Conservation (phyloP, 2,888 invertebrate genomes). For the Toxonevra muliebris region DNA sequence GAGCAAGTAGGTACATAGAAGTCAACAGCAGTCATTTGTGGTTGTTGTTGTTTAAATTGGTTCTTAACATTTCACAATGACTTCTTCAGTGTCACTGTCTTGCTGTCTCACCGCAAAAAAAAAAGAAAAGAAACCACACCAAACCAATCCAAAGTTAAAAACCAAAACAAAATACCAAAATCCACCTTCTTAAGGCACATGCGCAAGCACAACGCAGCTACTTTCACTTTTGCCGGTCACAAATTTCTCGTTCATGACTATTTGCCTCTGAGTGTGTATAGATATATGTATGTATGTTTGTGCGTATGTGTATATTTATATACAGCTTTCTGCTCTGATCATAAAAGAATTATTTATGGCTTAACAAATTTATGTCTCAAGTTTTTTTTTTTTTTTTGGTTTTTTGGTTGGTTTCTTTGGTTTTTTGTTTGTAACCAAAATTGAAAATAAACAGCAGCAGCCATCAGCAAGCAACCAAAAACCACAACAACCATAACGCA, state of each 20-base stretch:
- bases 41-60: conserved; percentile 12
- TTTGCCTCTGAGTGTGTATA: no score
- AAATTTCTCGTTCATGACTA: no score
- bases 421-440: no score
- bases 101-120: conserved; percentile 8
- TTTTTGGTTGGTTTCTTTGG: no score
- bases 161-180: conserved; percentile 36
- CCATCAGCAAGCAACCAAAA: no score
- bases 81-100: conserved; percentile 6
- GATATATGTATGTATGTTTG: not conserved
- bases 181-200: conserved; percentile 34
- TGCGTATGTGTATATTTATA: conserved; percentile 1
- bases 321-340: not conserved
- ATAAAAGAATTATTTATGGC: conserved; percentile 49
- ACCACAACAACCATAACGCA: no score
- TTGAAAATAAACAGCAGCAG: no score
- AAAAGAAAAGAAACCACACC: not conserved
- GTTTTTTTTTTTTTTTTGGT: no score
- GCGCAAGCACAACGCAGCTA: conserved; percentile 36
- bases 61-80: conserved; percentile 2
- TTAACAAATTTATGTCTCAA: conserved; percentile 48
- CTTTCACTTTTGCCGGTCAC: conserved; percentile 46
- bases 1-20: conserved; percentile 21
- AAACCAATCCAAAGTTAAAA: conserved; percentile 1
- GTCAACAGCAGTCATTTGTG: conserved; percentile 15